Evolutionary conservation across 2,888 invertebrate species (phyloP), one percentile per base, ranked within the genome.

Genomic region (Erynnis tages): DNA sequence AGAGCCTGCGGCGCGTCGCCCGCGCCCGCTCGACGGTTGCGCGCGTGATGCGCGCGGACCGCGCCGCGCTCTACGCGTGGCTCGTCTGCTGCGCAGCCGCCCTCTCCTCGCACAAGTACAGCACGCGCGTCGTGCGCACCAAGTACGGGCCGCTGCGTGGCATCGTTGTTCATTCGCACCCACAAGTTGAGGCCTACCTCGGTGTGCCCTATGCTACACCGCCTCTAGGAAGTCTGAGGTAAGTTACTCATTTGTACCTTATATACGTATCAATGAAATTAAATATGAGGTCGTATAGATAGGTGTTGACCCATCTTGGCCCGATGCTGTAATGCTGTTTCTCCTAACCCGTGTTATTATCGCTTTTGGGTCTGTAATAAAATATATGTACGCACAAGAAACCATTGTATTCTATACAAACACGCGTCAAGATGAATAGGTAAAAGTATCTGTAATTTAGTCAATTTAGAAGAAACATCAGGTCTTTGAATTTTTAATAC

Each of bases 191-290:
- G 85, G 96, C 96, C 11, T 98, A 96, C 80, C 92, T 97, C 56
- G 98, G 98, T 57, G 95, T 98, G 63, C 97, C 97, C 32, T 98
- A 97, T 89, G 98, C 97, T 29, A 96, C 97, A 59, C 95, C 97
- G 58, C 97, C 97, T 7, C 91, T 95, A 62, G 97, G 97, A 65
- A 94, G 95, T 73, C 92, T 98, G 69, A 94, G 98, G 94, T 94
- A 82, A 89, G 27, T 11, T 40, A 14, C 16, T 32, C 14, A 16
- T 8, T 1, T 14, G 5, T 29, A 27, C 21, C n/a, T n/a, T n/a
- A n/a, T n/a, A n/a, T n/a, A n/a, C n/a, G n/a, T n/a, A n/a, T n/a
- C n/a, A n/a, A n/a, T n/a, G n/a, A n/a, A n/a, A n/a, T n/a, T n/a
- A n/a, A n/a, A n/a, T n/a, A n/a, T n/a, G n/a, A n/a, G n/a, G n/a